These are phyloP conservation scores for Pygoscelis antarcticus DNA, from an alignment of 2,113 vertebrate species.

Conservation along the genomic window DNA sequence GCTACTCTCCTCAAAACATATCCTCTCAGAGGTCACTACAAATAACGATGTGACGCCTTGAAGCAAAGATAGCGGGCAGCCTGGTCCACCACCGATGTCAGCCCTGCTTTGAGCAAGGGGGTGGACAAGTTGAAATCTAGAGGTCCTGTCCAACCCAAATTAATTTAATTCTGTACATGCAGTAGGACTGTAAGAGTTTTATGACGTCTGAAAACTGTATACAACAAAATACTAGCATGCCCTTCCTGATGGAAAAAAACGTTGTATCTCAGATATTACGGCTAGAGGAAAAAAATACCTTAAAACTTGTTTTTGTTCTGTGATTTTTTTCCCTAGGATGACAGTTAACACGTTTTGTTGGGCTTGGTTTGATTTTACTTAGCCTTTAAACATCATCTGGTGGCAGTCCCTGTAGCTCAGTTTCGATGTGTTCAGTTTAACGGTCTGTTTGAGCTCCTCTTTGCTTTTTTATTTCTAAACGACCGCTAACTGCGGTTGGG, in stretches of 20 bases:
- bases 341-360: background rate
- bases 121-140: background rate
- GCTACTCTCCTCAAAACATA: background rate
- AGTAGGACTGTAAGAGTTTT: background rate
- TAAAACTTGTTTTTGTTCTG: background rate
- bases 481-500: fast-evolving
- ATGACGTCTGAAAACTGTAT: background rate
- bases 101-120: fast-evolving
- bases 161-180: background rate
- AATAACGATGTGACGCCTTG: fast-evolving
- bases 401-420: background rate
- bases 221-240: background rate
- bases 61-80: background rate
- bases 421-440: background rate
- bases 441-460: fast-evolving
- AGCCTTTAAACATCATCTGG: background rate
- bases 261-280: background rate
- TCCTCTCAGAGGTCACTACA: background rate
- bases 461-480: background rate
- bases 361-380: background rate
- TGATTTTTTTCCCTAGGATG: background rate
- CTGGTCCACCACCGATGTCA: background rate
- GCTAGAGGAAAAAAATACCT: background rate
- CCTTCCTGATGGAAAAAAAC: background rate
- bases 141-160: background rate